Evolutionary conservation across 2,888 invertebrate genomes (phyloP).

Genomic region (Cheilosia grossa): DNA sequence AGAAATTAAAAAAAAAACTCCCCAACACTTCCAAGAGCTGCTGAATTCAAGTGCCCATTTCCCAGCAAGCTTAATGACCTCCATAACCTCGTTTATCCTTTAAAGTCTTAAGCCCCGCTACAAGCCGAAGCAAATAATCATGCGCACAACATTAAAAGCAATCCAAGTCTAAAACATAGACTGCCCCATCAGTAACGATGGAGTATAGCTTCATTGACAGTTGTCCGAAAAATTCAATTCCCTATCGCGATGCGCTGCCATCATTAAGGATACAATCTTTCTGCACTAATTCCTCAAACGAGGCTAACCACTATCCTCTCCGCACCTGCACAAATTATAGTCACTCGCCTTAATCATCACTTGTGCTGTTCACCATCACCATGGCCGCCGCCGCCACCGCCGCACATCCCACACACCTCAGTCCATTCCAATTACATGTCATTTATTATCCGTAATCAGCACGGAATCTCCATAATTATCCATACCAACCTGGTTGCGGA

Average conservation of each 20-base stretch:
- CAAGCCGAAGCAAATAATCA: no score
- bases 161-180: no score
- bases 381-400: no score
- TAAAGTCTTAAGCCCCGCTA: no score
- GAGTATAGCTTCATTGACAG: not conserved
- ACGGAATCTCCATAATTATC: slow-evolving; percentile 73
- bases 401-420: slow-evolving; percentile 57
- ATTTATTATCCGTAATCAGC: slow-evolving; percentile 74
- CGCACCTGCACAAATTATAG: slow-evolving; percentile 52
- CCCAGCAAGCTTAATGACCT: no score
- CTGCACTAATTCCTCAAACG: slow-evolving; percentile 25
- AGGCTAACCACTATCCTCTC: slow-evolving; percentile 34
- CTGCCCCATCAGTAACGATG: no score
- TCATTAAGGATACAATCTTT: slow-evolving; percentile 39
- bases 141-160: no score
- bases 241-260: not conserved
- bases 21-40: no score
- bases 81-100: no score
- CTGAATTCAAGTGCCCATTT: no score
- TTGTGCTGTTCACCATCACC: slow-evolving; percentile 6
- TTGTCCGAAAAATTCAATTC: slow-evolving; percentile 1
- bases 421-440: slow-evolving; percentile 67
- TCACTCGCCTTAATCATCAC: slow-evolving; percentile 50
- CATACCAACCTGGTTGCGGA: slow-evolving; percentile 51
- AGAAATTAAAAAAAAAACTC: no score